Evolutionary conservation across 2,113 vertebrate species (phyloP), one percentile per base, ranked within the genome.

Genomic region (Protobothrops mucrosquamatus): DNA sequence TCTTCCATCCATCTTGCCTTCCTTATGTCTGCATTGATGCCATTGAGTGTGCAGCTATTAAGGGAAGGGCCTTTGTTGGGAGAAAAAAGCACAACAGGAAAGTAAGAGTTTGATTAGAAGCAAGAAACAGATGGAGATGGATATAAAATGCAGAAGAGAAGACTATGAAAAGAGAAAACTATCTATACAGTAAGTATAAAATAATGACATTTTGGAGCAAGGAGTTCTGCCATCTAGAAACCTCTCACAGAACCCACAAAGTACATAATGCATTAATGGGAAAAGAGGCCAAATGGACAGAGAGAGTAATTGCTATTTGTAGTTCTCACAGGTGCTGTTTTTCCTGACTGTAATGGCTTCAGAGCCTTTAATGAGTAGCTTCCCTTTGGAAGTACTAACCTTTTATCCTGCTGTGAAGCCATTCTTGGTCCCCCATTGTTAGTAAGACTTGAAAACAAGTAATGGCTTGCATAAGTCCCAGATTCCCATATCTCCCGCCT

Each of bases 401-500:
- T 9, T 54, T 90, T 96, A 96, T 56, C 24, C 54, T 93, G 74
- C 93, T 55, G 59, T n/a, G 34, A 92, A 96, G 46, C 89, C 90
- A 11, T 0, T 0, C 93, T 91, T 57, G 0, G 0, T 74, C 48
- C 92, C 85, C 91, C 54, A 18, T 64, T 89, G 94, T 93, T 90
- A 86, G 92, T 43, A 57, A 85, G 18, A 89, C 94, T 86, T 0
- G 0, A 64, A 96, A 93, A 92, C 93, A 96, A 94, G 87, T 59
- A 88, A 94, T 92, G 89, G 95, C 52, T 88, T 43, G 0, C 56
- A 57, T 0, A 10, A 94, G 91, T 34, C 57, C 81, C 93, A 64
- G 85, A 89, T 85, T n/a, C 61, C 87, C 39, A 11, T 15, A 24
- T 89, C 87, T 93, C 69, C 59, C 93, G 95, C 94, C 86, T 20